These are phyloP conservation scores for Karalla daura DNA, from an alignment of 2,797 vertebrate species.

Conservation along the genomic window DNA sequence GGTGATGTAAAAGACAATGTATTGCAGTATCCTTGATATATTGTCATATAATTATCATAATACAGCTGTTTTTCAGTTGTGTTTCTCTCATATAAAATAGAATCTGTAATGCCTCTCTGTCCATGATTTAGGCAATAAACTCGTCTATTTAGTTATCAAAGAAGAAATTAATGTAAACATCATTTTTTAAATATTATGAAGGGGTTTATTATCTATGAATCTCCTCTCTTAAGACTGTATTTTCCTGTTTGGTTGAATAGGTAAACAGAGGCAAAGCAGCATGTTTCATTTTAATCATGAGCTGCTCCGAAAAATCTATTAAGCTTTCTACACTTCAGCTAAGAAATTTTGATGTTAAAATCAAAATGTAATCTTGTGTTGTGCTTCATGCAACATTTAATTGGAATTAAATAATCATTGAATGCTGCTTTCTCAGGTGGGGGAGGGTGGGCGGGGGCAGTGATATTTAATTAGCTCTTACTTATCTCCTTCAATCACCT, in stretches of 20 bases:
- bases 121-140: conserved; percentile 78
- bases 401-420: conserved; percentile 49
- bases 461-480: conserved; percentile 50
- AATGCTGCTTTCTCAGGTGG: too few species aligned
- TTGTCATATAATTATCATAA: conserved; percentile 81
- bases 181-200: conserved; percentile 74
- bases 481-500: conserved; percentile 62
- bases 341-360: conserved; percentile 42
- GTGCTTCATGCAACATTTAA: conserved; percentile 42
- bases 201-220: conserved; percentile 37
- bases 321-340: conserved; percentile 38
- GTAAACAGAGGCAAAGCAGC: conserved; percentile 32
- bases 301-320: conserved; percentile 49
- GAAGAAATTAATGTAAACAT: conserved; percentile 84
- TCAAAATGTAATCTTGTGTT: conserved; percentile 54
- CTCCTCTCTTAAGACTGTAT: conserved; percentile 29
- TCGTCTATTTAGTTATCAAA: conserved; percentile 85
- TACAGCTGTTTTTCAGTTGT: conserved; percentile 62
- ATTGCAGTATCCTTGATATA: conserved; percentile 79
- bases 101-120: conserved; percentile 78
- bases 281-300: conserved; percentile 56
- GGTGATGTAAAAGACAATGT: conserved; percentile 82
- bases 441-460: conserved; percentile 19
- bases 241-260: conserved; percentile 21
- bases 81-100: conserved; percentile 74